Base-by-base conservation (phyloP, 2,797 vertebrate genomes). In the Euthynnus affinis region DNA sequence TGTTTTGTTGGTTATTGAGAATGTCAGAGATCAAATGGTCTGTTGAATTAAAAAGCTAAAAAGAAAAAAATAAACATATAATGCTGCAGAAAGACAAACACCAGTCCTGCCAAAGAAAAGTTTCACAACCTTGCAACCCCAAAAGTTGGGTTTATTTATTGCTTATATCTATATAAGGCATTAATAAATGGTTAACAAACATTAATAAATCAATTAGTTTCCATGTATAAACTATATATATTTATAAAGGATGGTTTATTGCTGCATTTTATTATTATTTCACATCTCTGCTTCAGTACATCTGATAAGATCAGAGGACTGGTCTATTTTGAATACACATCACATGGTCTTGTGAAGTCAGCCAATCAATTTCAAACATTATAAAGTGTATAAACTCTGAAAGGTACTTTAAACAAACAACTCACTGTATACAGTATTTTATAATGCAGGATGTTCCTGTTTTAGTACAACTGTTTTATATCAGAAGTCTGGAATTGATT, bases 401-500 rank as follows among this genome's bases (percentile, higher is more conserved):
- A 18, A 23, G 27, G 2, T 13, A 10, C 29, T 46, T 52, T 20
- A 29, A 58, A 65, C 15, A 53, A 56, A 70, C 9, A 46, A 22
- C 59, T 48, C 8, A 5, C 20, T 14, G 2, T 17, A 3, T 1
- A 3, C 10, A 15, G 9, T 9, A 32, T 52, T 72, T 74, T 58
- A 27, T 44, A 9, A n/a, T 29, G 5, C 51, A 37, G 27, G 22
- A 49, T 69, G 59, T 32, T n/a, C 3, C 22, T 53, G 49, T 65
- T 61, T 52, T 62, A 65, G 22, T 18, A 4, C 20, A 48, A 46
- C 52, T 67, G 56, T 73, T 76, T 79, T 51, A 56, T 58, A 62
- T 37, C 25, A 2, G 52, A 65, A 48, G n/a, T 9, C 22, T 69
- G 23, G 46, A 10, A 49, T 42, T 53, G 56, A 61, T 71, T 56